phyloP scores from a whole-genome alignment of 1,140 invertebrate genomes.

The Armadillidium nasatum region DNA sequence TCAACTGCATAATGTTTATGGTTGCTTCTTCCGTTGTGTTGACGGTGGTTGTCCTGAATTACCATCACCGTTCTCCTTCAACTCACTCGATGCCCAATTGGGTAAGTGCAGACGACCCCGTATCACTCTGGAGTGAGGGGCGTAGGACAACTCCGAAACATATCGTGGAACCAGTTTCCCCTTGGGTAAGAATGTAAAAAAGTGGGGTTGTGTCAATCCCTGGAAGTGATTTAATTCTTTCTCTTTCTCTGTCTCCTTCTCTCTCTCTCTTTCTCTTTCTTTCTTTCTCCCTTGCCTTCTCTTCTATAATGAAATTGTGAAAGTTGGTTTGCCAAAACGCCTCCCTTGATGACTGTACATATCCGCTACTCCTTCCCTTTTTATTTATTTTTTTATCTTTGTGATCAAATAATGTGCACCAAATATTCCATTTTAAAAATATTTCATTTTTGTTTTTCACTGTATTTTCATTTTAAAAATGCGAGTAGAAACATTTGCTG shows the following conservation, averaged over 20 bases:
- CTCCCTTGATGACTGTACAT: too few relatives aligned
- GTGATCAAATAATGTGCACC: too few relatives aligned
- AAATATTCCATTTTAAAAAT: too few relatives aligned
- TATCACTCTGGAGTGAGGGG: neutral
- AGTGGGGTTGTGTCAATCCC: neutral
- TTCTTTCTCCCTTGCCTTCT: neutral
- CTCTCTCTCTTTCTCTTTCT: neutral
- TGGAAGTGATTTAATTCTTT: neutral
- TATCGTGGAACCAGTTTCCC: neutral
- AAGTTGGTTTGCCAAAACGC: too few relatives aligned
- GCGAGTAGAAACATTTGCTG: too few relatives aligned
- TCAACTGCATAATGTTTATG: constrained; percentile 99
- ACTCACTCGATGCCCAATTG: constrained; percentile 94
- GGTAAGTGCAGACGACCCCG: constrained; percentile 62
- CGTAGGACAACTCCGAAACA: neutral
- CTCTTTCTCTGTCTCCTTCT: neutral
- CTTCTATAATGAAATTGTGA: too few relatives aligned
- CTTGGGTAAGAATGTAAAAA: constrained; percentile 4
- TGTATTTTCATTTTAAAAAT: too few relatives aligned
- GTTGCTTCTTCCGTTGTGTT: constrained; percentile 96
- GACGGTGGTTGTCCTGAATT: constrained; percentile 96
- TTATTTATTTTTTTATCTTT: too few relatives aligned
- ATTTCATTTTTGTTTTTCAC: too few relatives aligned
- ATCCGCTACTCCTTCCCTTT: too few relatives aligned
- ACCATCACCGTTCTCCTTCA: constrained; percentile 93